Conservation (phyloP, 2,797 vertebrate genomes). For the Acipenser oxyrinchus region DNA sequence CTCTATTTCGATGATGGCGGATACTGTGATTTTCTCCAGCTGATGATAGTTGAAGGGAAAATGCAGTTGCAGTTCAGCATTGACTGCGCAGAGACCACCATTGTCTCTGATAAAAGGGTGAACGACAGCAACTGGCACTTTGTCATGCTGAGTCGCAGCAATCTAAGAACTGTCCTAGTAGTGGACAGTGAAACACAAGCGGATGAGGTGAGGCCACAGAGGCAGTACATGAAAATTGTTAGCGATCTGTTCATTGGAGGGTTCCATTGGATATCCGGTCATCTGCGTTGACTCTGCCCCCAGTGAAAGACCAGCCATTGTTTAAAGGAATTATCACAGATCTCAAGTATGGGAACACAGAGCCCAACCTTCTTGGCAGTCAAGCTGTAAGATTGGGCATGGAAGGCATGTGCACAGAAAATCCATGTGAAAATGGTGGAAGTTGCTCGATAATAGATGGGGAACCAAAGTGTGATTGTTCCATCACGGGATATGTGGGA, state of each 20-base stretch:
- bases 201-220: slow-evolving; percentile 74
- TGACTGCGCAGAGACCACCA: slow-evolving; percentile 82
- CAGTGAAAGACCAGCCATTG: slow-evolving; percentile 66
- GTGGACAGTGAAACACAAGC: slow-evolving; percentile 77
- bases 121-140: slow-evolving; percentile 91
- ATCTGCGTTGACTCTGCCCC: slow-evolving; percentile 76
- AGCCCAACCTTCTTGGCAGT: slow-evolving; percentile 78
- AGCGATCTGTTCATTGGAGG: slow-evolving; percentile 89
- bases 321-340: slow-evolving; percentile 90
- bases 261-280: slow-evolving; percentile 80
- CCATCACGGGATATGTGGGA: slow-evolving; percentile 84
- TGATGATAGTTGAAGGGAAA: slow-evolving; percentile 71
- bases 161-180: slow-evolving; percentile 72
- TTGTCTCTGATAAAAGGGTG: slow-evolving; percentile 72
- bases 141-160: slow-evolving; percentile 76
- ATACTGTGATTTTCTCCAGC: slow-evolving; percentile 87
- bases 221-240: slow-evolving; percentile 88
- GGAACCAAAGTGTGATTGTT: slow-evolving; percentile 88
- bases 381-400: slow-evolving; percentile 78
- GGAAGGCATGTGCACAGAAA: slow-evolving; percentile 83
- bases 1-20: slow-evolving; percentile 94
- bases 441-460: slow-evolving; percentile 85
- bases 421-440: slow-evolving; percentile 90
- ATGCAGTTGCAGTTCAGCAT: slow-evolving; percentile 83
- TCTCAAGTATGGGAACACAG: slow-evolving; percentile 82